Evolutionary conservation across 1,140 invertebrate genomes (phyloP), one percentile per base, ranked within the genome.

Genomic region (Drosophila kurseongensis): DNA sequence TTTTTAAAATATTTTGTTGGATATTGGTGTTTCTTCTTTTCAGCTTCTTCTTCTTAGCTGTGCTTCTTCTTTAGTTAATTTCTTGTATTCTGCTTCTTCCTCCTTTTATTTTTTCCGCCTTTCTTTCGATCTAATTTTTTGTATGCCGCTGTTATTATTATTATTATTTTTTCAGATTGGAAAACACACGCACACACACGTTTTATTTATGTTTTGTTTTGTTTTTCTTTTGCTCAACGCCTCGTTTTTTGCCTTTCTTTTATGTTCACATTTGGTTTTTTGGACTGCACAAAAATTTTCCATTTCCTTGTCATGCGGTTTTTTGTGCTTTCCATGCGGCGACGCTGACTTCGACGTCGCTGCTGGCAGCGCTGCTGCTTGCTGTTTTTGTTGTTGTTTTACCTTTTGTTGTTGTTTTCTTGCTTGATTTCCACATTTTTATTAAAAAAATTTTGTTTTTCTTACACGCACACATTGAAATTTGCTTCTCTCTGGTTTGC

Each of bases 361-460:
- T 58, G 69, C 69, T 55, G 23, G 36, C 51, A 16, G 38, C 73
- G 55, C 41, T 56, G 59, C 51, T 62, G 32, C 38, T 44, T 7
- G 51, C 59, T 68, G 29, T 40, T 65, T 52, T 58, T 69, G 35
- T 65, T 69, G 55, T 71, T 65, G 23, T 32, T 66, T 51, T 45
- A 41, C 63, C 50, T 78, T 47, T 58, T 74, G 36, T 54, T 74
- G 36, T 54, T 69, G 48, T 47, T 69, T 38, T 41, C 59, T 47
- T 75, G 60, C 52, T 78, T 57, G 44, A 50, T 72, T 57, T 84
- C 63, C 62, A 75, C 80, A 84, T 79, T 83, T 73, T 83, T 12
- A 35, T 18, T 56, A 35, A 63, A 42, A 63, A 63, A n/a, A 10
- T 7, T 14, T 35, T 51, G 14, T 44, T 77, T 76, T 61, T 51